Base-by-base conservation (phyloP, 2,113 vertebrate genomes). In the Balaeniceps rex region DNA sequence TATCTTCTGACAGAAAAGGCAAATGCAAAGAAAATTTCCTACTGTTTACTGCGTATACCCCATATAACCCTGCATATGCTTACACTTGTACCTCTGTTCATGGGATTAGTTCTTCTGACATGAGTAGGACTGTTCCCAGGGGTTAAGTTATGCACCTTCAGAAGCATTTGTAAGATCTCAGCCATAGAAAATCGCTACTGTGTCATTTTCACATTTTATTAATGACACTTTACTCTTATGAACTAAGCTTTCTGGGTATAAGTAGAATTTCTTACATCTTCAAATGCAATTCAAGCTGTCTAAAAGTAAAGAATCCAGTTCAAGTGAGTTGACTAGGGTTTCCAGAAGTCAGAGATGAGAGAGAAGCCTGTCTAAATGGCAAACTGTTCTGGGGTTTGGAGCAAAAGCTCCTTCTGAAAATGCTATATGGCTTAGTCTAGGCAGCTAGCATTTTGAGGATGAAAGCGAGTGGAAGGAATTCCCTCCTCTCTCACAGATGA, bases 401-500 rank as follows among this genome's bases (percentile, higher is more conserved):
- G 23, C 8, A 80, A 79, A 84, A 63, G 14, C 23, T 84, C 16
- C 44, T 86, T 47, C 33, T 84, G 55, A 42, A 91, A 87, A 84
- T 38, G 6, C 7, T 71, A 1, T 23, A 34, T 26, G 25, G 19
- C 26, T 84, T 66, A 51, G 60, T 36, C 29, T 47, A 94, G 55
- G 31, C 61, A 91, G 42, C 11, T n/a, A 61, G 42, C 25, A 58
- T 85, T 91, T 54, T 58, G 36, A 74, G 40, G 70, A 82, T 54
- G 38, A 93, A 93, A 94, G 11, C 49, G 84, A 96, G n/a, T 25
- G 26, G 72, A 93, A 94, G 29, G 69, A 96, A 93, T 91, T 75
- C 51, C 81, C 38, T 92, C 26, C 29, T 70, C 34, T 60, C 72
- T 92, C 47, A 69, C 34, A 82, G 77, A 65, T 82, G 0, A 81